Base-by-base conservation (phyloP, 2,113 vertebrate species). In the Peucedramus taeniatus region DNA sequence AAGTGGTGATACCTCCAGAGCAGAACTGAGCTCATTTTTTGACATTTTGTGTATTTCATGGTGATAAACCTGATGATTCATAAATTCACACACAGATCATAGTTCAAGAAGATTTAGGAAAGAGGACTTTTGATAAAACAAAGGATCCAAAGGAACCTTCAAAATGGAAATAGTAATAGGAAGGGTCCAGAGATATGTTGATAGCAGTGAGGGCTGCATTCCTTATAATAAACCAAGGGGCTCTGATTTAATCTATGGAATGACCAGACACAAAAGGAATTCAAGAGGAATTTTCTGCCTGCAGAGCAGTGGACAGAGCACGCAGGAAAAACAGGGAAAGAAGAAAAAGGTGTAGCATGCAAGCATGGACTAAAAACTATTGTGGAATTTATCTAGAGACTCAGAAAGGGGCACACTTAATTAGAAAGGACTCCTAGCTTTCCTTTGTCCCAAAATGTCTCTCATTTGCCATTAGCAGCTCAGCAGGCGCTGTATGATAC, bases 231-330 rank as follows among this genome's bases (percentile, higher is more conserved):
- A 79, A 94, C 66, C 19, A 83, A 47, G n/a, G 53, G 66, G 65
- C 27, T 94, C 45, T 74, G 75, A 93, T 92, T 97, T 95, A 94
- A 97, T 94, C 94, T 97, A 93, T 96, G 95, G 94, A 96, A 90
- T 88, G 90, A 93, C 78, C 96, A 97, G 95, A 90, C 93, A 90
- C 86, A 95, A 95, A 96, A 97, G 83, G 95, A 97, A 96, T 97
- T 95, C 57, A 33, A 92, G 92, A 80, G 95, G 83, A 83, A 93
- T 97, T 96, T 88, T 87, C 57, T 88, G 75, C 93, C 87, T 66
- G 77, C 71, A 91, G 90, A 95, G 79, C 40, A 63, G 61, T 51
- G 60, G 81, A 84, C 50, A 79, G 75, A 87, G 59, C 22, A 75
- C 6, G 16, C 49, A 76, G 57, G 42, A 76, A 66, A 93, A 94